Evolutionary conservation across 2,797 vertebrate genomes (phyloP), one percentile per base, ranked within the genome.

Genomic region (Gymnopithys bicolor): DNA sequence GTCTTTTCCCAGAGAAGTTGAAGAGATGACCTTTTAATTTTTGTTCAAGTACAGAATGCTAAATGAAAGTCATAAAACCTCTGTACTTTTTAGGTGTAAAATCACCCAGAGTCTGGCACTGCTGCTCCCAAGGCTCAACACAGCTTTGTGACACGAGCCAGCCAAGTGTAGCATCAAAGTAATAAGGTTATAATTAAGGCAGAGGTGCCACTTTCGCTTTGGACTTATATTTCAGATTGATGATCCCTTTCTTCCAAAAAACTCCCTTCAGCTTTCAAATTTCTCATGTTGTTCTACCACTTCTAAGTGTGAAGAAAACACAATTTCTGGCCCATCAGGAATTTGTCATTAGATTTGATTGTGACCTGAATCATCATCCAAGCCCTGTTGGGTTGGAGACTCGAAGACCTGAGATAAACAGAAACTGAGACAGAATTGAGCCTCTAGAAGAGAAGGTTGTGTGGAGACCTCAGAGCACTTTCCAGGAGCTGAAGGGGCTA

Each of bases 1-100:
- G 35, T 80, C 76, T 85, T 95, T 73, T 70, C 45, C 56, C 45
- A 45, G 56, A 27, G 52, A 85, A 89, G 25, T 33, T 68, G 51
- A 60, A 95, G 91, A 87, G 64, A n/a, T 78, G 83, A 88, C 68
- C 87, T 94, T 94, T 86, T 53, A 78, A 53, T 89, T 92, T 90
- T 78, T 87, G 37, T 75, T 90, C 71, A 56, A 39, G 49, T 78
- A 24, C 53, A 76, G 80, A 89, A 89, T 67, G 74, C 56, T 79
- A 90, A 94, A 51, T 3, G 15, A 49, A 84, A 84, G 55, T 76
- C 79, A 12, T 7, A 64, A 66, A 92, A 41, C 10, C 37, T 66
- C 46, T 35, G 28, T 27, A 45, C 7, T 7, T 37, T 39, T 76
- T 71, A 68, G 62, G 45, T 89, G 51, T 79, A 87, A 81, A 95